Percentiles rank a stretch among this genome's conserved stretches.
Conservation (phyloP, 2,113 vertebrate species). For the Zapornia atra region DNA sequence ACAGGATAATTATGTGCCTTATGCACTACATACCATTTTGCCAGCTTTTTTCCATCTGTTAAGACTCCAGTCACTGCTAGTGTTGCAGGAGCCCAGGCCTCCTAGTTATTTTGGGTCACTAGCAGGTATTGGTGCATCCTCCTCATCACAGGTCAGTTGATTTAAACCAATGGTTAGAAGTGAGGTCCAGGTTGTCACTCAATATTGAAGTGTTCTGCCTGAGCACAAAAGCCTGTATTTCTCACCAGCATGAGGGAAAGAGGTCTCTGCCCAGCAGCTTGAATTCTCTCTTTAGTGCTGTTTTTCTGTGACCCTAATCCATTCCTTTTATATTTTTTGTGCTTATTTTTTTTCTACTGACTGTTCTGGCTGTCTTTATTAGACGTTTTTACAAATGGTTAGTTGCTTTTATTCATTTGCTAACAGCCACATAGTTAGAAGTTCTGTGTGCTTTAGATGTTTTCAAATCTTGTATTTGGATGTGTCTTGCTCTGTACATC, state of each 20-base stretch:
- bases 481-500: neutral
- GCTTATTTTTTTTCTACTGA: neutral
- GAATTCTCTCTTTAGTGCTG: neutral
- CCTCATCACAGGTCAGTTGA: neutral
- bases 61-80: neutral
- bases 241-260: too few species aligned
- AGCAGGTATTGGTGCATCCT: neutral
- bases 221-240: neutral
- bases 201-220: neutral
- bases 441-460: neutral
- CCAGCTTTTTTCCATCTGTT: constrained; percentile 8
- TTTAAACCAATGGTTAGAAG: neutral
- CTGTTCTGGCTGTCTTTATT: neutral
- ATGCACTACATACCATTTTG: neutral
- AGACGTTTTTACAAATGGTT: neutral
- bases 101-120: neutral
- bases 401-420: neutral
- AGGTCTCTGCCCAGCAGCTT: neutral
- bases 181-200: neutral
- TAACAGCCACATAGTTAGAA: neutral
- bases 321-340: neutral
- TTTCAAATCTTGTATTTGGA: neutral
- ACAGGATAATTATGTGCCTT: constrained; percentile 8
- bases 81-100: neutral
- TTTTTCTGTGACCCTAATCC: neutral